Conservation (phyloP, 2,113 vertebrate genomes). For the Rissa tridactyla region DNA sequence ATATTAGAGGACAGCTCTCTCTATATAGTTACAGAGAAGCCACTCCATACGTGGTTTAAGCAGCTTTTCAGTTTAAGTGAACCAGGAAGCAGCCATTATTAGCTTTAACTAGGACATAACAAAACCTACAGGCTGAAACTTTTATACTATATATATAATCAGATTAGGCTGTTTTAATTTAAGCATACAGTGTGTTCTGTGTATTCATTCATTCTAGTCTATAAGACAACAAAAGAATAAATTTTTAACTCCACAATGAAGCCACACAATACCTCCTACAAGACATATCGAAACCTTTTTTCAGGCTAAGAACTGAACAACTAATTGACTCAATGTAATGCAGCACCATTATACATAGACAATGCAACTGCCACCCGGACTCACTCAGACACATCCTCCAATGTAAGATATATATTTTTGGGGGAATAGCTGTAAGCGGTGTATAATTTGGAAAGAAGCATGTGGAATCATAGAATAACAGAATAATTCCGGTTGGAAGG, state of each 20-base stretch:
- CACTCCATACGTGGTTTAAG: neutral
- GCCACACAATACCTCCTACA: neutral
- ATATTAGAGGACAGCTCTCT: neutral
- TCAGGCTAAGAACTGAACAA: neutral
- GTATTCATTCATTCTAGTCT: neutral
- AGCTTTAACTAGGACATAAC: neutral
- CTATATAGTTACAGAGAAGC: neutral
- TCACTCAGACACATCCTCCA: neutral
- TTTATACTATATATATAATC: conserved; percentile 36
- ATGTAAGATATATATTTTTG: accelerated
- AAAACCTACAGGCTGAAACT: conserved; percentile 8
- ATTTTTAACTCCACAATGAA: neutral
- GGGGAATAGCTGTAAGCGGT: accelerated
- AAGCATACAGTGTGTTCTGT: neutral
- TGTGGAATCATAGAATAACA: neutral
- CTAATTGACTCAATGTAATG: neutral
- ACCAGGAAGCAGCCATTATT: neutral
- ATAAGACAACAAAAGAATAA: neutral
- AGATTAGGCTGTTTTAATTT: conserved; percentile 13
- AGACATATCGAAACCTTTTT: neutral
- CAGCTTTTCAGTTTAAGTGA: neutral
- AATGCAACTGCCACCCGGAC: neutral
- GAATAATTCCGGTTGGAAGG: neutral
- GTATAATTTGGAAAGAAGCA: neutral
- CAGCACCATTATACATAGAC: neutral